Evolutionary conservation across 2,113 vertebrate genomes (phyloP).

Genomic region (Anguilla japonica): DNA sequence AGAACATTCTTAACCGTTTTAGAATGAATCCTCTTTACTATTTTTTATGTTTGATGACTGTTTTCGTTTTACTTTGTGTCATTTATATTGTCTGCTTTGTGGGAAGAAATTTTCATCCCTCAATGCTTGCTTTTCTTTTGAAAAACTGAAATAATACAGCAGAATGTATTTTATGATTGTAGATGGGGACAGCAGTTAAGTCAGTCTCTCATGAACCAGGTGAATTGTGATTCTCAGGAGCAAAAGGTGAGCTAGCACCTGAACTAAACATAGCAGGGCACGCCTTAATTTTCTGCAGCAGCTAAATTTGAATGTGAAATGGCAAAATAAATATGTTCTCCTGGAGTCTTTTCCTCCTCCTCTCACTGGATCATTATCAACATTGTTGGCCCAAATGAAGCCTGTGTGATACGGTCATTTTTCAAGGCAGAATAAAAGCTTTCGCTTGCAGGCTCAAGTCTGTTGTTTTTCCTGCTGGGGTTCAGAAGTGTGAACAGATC

Average conservation of each 20-base stretch:
- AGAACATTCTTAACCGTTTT: slow-evolving; percentile 15
- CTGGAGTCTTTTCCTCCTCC: neutral
- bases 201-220: too few relatives aligned
- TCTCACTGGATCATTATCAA: neutral
- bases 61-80: neutral
- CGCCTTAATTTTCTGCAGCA: too few relatives aligned
- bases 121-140: neutral
- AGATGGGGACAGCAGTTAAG: too few relatives aligned
- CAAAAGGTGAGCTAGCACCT: neutral
- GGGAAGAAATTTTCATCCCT: neutral
- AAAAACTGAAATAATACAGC: neutral
- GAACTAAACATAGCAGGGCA: neutral
- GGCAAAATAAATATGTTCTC: neutral
- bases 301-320: too few relatives aligned
- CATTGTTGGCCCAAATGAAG: neutral
- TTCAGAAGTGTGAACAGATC: neutral
- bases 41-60: slow-evolving; percentile 22
- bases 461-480: neutral
- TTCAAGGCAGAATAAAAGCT: neutral
- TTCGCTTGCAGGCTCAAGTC: neutral
- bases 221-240: neutral
- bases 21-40: slow-evolving; percentile 7
- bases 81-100: neutral
- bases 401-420: neutral
- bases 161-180: neutral